These are phyloP conservation scores for Cottoperca gobio DNA, from an alignment of 2,797 vertebrate genomes.

Conservation along the genomic window DNA sequence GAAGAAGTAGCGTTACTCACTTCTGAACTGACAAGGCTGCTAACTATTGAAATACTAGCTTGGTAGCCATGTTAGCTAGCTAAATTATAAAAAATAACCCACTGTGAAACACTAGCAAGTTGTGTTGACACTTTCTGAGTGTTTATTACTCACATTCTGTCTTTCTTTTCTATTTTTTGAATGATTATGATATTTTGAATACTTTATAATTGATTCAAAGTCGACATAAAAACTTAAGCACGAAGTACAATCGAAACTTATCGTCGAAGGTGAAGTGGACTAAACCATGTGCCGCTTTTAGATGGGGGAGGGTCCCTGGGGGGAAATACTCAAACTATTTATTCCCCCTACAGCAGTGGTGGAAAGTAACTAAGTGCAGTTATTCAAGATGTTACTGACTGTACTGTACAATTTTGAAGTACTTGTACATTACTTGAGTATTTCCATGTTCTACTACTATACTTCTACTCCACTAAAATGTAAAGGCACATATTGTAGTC, in stretches of 20 bases:
- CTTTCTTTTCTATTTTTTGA: neutral
- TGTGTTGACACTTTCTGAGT: neutral
- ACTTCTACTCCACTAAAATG: too few relatives aligned
- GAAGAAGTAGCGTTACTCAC: neutral
- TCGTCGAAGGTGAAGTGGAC: neutral
- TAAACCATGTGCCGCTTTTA: neutral
- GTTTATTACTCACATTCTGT: neutral
- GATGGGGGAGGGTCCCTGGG: neutral
- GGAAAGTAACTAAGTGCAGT: too few relatives aligned
- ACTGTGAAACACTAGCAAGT: neutral
- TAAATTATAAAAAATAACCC: neutral
- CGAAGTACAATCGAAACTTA: neutral
- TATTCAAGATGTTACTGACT: too few relatives aligned
- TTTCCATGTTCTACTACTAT: too few relatives aligned
- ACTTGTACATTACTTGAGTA: too few relatives aligned
- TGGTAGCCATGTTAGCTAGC: neutral
- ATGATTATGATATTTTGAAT: neutral
- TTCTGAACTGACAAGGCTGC: neutral
- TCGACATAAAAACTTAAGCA: neutral
- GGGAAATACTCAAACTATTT: neutral
- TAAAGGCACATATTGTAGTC: too few relatives aligned
- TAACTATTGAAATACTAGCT: neutral
- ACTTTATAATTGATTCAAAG: neutral
- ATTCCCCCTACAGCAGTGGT: neutral
- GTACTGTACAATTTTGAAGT: too few relatives aligned